Conservation (phyloP, 1,140 invertebrate genomes). For the Drosophila mojavensis region DNA sequence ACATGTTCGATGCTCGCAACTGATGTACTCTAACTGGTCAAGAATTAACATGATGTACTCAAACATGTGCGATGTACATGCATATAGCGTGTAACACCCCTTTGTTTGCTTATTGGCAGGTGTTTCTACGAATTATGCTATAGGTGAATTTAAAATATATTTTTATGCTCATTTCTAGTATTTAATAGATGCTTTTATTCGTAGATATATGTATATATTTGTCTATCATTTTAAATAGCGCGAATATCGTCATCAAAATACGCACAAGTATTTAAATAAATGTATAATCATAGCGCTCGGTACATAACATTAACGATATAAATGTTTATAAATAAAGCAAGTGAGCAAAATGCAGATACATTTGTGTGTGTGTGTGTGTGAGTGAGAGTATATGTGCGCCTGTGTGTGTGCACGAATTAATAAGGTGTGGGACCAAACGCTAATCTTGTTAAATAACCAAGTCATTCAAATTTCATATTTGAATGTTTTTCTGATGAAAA, state of each 20-base stretch:
- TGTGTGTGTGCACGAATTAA: not conserved
- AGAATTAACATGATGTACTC: slow-evolving; percentile 8
- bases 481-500: no score
- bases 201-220: no score
- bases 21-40: slow-evolving; percentile 3
- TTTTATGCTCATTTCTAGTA: not conserved
- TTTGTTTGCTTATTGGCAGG: not conserved
- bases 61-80: slow-evolving; percentile 8
- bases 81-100: not conserved
- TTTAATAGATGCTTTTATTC: no score
- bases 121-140: not conserved
- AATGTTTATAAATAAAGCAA: slow-evolving; percentile 51
- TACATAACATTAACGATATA: slow-evolving; percentile 38
- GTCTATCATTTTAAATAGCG: not conserved
- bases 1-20: slow-evolving; percentile 31
- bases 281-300: slow-evolving; percentile 30
- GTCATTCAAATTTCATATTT: not conserved
- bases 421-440: not conserved
- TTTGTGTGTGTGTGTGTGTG: not conserved
- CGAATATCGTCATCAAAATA: slow-evolving; percentile 22
- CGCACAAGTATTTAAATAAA: slow-evolving; percentile 36
- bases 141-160: not conserved
- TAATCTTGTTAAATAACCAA: not conserved
- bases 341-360: slow-evolving; percentile 22
- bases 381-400: not conserved